These are phyloP conservation scores for Gymnosoma rotundatum DNA, from an alignment of 2,888 invertebrate genomes.

Conservation along the genomic window DNA sequence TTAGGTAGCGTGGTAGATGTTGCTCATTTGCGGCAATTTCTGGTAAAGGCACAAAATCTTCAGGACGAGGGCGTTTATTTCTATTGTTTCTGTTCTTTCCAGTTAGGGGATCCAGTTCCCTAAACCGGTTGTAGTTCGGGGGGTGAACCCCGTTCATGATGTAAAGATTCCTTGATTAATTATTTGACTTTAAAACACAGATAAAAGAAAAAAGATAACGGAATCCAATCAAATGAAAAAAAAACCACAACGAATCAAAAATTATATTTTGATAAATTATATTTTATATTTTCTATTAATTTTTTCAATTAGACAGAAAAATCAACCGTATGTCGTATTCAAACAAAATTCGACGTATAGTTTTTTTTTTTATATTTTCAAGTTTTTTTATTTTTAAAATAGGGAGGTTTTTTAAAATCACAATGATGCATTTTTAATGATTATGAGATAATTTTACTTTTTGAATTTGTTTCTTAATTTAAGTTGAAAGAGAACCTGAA, in stretches of 20 bases:
- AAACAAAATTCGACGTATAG: too few species aligned
- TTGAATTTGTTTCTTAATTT: not conserved
- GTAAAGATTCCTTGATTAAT: too few species aligned
- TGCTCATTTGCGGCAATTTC: constrained; percentile 6
- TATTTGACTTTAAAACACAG: too few species aligned
- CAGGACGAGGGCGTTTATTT: not conserved
- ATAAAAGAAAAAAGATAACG: too few species aligned
- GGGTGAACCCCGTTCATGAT: not conserved
- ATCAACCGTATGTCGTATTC: too few species aligned
- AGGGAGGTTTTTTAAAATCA: constrained; percentile 58
- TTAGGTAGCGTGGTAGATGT: not conserved
- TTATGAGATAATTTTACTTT: constrained; percentile 13
- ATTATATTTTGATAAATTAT: too few species aligned
- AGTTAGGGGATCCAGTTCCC: not conserved
- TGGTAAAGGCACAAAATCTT: constrained; percentile 1
- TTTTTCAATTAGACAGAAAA: too few species aligned
- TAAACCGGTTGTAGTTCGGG: constrained; percentile 8
- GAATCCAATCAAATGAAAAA: too few species aligned
- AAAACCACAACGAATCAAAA: too few species aligned
- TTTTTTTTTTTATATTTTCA: too few species aligned
- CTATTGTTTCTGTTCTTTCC: not conserved
- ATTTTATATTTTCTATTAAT: too few species aligned
- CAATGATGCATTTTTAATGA: constrained; percentile 57
- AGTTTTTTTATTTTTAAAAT: constrained; percentile 24
- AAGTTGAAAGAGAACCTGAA: constrained; percentile 23